phyloP scores from a whole-genome alignment of 2,797 vertebrate genomes.

The Psittacula derbiana region DNA sequence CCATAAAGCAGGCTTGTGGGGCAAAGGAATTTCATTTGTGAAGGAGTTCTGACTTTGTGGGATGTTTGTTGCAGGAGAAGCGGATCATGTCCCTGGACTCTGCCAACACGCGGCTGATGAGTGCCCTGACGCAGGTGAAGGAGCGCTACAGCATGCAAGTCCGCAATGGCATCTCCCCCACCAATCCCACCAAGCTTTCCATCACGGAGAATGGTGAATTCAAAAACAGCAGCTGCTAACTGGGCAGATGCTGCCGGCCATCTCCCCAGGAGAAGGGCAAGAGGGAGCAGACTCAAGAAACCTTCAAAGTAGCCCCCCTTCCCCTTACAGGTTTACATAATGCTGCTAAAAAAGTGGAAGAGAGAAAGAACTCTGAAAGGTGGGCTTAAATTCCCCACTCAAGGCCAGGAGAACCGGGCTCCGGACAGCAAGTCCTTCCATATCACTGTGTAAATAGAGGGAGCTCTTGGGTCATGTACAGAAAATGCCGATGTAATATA shows the following conservation, averaged over 20 bases:
- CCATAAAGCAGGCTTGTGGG: neutral
- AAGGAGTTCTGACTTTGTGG: neutral
- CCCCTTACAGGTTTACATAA: constrained; percentile 57
- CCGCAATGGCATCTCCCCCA: constrained; percentile 91
- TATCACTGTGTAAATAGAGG: constrained; percentile 75
- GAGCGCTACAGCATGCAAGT: constrained; percentile 91
- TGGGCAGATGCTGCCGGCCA: neutral
- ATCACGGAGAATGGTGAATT: constrained; percentile 99
- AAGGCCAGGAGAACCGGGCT: constrained; percentile 55
- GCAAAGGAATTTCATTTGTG: fast-evolving
- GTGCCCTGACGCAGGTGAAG: constrained; percentile 94
- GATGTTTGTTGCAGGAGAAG: constrained; percentile 86
- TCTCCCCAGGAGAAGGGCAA: neutral
- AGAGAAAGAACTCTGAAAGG: neutral
- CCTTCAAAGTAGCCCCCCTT: neutral
- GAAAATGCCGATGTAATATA: constrained; percentile 78
- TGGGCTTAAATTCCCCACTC: constrained; percentile 57
- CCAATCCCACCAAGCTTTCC: constrained; percentile 94
- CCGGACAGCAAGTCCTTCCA: constrained; percentile 29
- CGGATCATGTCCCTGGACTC: constrained; percentile 92
- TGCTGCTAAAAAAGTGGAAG: constrained; percentile 48
- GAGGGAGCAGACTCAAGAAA: neutral
- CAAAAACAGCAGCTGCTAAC: constrained; percentile 95
- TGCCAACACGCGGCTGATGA: constrained; percentile 93
- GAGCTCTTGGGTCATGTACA: constrained; percentile 80